Evolutionary conservation across 2,113 vertebrate genomes (phyloP).

Genomic region (Jaculus jaculus): DNA sequence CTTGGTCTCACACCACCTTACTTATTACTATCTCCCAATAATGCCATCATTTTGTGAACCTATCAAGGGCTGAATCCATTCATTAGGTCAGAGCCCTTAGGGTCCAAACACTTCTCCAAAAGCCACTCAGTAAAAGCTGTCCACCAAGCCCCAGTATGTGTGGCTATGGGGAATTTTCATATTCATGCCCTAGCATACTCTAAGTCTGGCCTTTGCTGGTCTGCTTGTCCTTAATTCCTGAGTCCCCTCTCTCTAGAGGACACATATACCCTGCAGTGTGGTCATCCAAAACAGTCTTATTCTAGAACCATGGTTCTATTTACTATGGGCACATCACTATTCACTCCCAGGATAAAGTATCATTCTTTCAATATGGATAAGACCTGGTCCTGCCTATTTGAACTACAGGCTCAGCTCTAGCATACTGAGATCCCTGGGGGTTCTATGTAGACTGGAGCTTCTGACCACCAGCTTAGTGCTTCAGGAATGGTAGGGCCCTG

Average conservation of each 20-base stretch:
- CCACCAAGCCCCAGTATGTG: not conserved
- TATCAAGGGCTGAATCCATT: not conserved
- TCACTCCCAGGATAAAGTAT: not conserved
- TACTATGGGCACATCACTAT: not conserved
- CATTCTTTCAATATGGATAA: not conserved
- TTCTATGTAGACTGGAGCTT: not conserved
- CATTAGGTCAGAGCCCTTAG: not conserved
- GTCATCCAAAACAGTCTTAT: not conserved
- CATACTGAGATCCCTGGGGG: not conserved
- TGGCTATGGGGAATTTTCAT: not conserved
- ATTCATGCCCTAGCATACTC: not conserved
- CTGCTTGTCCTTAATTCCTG: not conserved
- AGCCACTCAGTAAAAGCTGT: not conserved
- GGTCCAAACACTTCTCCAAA: not conserved
- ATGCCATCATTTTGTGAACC: not conserved
- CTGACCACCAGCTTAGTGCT: not conserved
- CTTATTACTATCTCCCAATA: not conserved
- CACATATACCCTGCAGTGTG: too few relatives aligned
- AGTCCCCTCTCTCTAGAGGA: not conserved
- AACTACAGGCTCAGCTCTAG: not conserved
- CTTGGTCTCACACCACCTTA: not conserved
- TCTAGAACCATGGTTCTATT: not conserved
- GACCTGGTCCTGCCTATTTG: not conserved
- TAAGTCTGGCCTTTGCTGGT: not conserved
- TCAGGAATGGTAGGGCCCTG: not conserved